Percentiles rank a stretch among this genome's conserved stretches.
phyloP scores from a whole-genome alignment of 2,113 vertebrate species.

The Channa argus region DNA sequence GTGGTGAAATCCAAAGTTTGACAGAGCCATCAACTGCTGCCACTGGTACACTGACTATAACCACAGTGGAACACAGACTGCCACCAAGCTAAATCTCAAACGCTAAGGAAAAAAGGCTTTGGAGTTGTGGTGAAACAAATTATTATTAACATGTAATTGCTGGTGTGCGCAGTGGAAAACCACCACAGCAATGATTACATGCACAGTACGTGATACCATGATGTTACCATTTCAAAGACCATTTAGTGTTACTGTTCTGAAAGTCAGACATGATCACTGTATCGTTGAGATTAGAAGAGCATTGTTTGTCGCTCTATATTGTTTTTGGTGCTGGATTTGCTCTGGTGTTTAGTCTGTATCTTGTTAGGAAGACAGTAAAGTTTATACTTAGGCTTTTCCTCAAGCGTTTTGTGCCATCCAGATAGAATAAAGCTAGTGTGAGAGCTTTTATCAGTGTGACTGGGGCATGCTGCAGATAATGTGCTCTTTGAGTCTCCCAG shows the following conservation, averaged over 20 bases:
- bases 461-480: conserved; percentile 45
- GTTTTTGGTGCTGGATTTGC: neutral
- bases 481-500: conserved; percentile 40
- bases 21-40: neutral
- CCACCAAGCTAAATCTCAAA: conserved; percentile 4
- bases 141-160: conserved; percentile 9
- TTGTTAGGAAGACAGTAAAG: neutral
- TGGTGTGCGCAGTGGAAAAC: conserved; percentile 42
- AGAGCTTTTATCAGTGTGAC: conserved; percentile 31
- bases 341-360: conserved; percentile 15
- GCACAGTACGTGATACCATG: neutral
- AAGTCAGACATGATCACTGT: neutral
- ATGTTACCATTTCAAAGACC: conserved; percentile 10
- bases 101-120: conserved; percentile 16
- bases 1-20: neutral
- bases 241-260: neutral
- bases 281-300: neutral
- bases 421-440: conserved; percentile 42
- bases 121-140: conserved; percentile 10
- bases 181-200: conserved; percentile 6
- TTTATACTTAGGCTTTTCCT: conserved; percentile 10
- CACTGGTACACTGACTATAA: conserved; percentile 5
- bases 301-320: neutral
- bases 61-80: conserved; percentile 33
- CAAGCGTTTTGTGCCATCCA: conserved; percentile 25